Base-by-base conservation (phyloP, 2,888 invertebrate species). In the Sepiola atlantica region DNA sequence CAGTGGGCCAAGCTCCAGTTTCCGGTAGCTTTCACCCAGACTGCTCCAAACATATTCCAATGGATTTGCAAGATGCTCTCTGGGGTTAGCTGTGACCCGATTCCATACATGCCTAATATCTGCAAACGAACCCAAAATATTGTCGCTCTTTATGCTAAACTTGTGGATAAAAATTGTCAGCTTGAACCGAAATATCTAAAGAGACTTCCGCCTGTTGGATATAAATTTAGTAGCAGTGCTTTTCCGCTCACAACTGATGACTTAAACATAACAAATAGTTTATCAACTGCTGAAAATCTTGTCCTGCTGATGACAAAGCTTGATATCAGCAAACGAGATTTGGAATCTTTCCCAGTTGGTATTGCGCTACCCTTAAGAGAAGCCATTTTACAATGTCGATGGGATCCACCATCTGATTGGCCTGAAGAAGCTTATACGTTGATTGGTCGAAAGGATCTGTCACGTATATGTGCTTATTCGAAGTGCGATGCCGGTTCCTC, bases 51-150 rank as follows among this genome's bases (percentile, higher is more conserved):
- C 97, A 98, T 99, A 92, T 98, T 98, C 96, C 97, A 98, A 91
- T 98, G 98, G 96, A 97, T 99, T 94, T 98, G 98, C 96, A 97
- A 98, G 21, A 98, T 98, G 95, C 97, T 99, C 94, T 97, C 98
- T 91, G 98, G 98, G 28, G 96, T 97, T 0, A 97, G 98, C 18
- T 95, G 95, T 94, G 97, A 98, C 0, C 98, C 98, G 24, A 99
- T 98, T 97, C 98, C 98, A 0, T 98, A 98, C 97, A 98, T 99
- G 96, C 97, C 98, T 28, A 98, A 98, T 95, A 98, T 99, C 0
- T 99, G 99, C 97, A 97, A 98, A 77, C 98, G 98, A 96, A 98
- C 98, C 8, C 98, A 98, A 95, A 98, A 98, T 97, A 97, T 99
- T 94, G 98, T 99, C n/a, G 55, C 55, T 18, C 45, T 92, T 18